Evolutionary conservation across 37 sponge, comb jelly and placozoan species (phyloP), one percentile per base, ranked within the genome.

Genomic region (Crambe crambe): DNA sequence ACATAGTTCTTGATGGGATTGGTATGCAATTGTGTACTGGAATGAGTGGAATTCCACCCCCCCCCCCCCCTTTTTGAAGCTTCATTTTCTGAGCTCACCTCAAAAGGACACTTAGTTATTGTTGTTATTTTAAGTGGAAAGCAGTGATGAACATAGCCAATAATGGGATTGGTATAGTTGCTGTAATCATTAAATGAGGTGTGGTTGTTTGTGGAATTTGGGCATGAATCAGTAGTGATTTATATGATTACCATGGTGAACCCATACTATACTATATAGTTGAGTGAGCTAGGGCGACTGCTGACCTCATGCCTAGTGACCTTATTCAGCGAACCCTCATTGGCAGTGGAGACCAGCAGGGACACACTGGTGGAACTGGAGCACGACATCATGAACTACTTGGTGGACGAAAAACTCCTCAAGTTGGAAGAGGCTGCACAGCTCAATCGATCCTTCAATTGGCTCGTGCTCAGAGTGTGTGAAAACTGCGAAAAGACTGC

Each of bases 361-460:
- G 88, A 86, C 68, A 81, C 67, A 18, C 77, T 94, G 51, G 42
- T 81, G 8, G 88, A 94, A 37, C 56, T 87, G 65, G 78, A 87
- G 72, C 64, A 80, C 38, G 83, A 89, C 41, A 27, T 90, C 30
- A 79, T 94, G 73, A 59, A 56, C 23, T 82, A 91, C 59, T 72
- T 94, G 23, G 71, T 76, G 56, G 84, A 94, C 27, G 88, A 90
- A 77, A 86, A 72, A 56, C 71, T 94, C 36, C 58, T 77, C 37
- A 68, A 78, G 34, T 42, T 94, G 56, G 85, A 83, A 58, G 93
- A 94, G 10, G 71, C 74, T 10, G 78, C 89, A 23, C 94, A 94
- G 39, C 58, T 94, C 22, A 79, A 69, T 67, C 58, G 94, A 35
- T 72, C 88, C 18, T 83, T 91, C 61, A 94, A 94, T 54, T 51